Evolutionary conservation across 1,140 invertebrate species (phyloP).

Genomic region (Meloidogyne chitwoodi): DNA sequence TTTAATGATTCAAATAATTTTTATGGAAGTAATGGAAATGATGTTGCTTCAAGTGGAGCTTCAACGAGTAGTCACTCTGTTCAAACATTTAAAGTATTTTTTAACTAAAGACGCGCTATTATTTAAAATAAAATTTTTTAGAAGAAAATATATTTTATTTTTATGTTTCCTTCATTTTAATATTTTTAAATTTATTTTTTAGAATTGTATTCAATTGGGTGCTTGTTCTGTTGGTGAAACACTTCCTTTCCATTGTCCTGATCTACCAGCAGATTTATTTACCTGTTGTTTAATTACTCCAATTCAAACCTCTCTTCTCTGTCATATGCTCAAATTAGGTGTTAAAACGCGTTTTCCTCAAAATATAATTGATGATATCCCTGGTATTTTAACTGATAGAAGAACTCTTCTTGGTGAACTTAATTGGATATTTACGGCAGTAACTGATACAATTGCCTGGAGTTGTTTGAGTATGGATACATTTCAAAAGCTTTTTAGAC

Average conservation of each 20-base stretch:
- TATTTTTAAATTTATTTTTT: slow-evolving; percentile 52
- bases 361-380: slow-evolving; percentile 70
- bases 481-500: slow-evolving; percentile 92
- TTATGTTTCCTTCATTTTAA: neutral
- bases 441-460: slow-evolving; percentile 99
- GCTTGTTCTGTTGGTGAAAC: slow-evolving; percentile 85
- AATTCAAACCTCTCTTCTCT: slow-evolving; percentile 89
- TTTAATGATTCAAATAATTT: neutral
- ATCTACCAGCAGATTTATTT: slow-evolving; percentile 96
- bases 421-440: slow-evolving; percentile 99
- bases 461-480: slow-evolving; percentile 85
- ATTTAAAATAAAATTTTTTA: neutral
- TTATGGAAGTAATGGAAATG: slow-evolving; percentile 4
- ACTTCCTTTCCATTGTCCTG: slow-evolving; percentile 88
- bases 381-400: slow-evolving; percentile 86
- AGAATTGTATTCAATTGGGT: slow-evolving; percentile 90
- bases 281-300: slow-evolving; percentile 95
- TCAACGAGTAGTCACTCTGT: slow-evolving; percentile 15
- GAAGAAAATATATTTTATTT: neutral
- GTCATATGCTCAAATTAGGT: slow-evolving; percentile 64
- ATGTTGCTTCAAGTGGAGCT: slow-evolving; percentile 5
- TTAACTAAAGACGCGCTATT: neutral
- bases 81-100: slow-evolving; percentile 14
- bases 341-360: slow-evolving; percentile 42
- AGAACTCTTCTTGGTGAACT: slow-evolving; percentile 95